Percentiles rank a stretch among this genome's conserved stretches.
Evolutionary conservation across 1,140 invertebrate species (phyloP).

Genomic region (Daktulosphaira vitifoliae): DNA sequence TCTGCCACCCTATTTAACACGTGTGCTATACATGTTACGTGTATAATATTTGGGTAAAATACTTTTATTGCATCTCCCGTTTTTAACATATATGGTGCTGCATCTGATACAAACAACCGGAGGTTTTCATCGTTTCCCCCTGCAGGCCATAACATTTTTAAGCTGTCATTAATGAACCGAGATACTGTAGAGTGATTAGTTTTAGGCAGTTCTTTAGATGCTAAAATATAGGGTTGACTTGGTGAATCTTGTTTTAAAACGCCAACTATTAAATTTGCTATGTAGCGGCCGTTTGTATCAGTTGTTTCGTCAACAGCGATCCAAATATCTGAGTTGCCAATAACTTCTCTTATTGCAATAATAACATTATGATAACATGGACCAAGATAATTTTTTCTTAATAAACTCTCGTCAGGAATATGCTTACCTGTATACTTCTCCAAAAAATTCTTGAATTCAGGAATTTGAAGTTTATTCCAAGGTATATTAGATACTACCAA

Average conservation of each 20-base stretch:
- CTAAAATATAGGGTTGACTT: neutral
- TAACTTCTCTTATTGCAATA: no score
- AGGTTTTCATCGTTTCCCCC: neutral
- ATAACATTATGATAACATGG: no score
- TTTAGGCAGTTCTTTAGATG: slow-evolving; percentile 13
- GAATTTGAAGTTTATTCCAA: slow-evolving; percentile 8
- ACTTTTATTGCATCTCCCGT: neutral
- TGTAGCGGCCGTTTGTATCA: no score
- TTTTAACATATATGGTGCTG: slow-evolving; percentile 12
- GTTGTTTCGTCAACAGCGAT: no score
- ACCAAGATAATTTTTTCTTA: no score
- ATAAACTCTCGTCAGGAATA: no score
- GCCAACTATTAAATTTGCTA: no score
- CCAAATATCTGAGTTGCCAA: no score
- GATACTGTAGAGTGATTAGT: no score
- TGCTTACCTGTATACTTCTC: no score
- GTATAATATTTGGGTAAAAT: neutral
- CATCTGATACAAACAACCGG: slow-evolving; percentile 1
- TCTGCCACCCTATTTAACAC: slow-evolving; percentile 37
- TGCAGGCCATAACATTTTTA: slow-evolving; percentile 19
- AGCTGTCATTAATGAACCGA: no score
- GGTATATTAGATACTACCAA: neutral
- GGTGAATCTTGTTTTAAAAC: slow-evolving; percentile 4
- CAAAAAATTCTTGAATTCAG: no score
- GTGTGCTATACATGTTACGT: slow-evolving; percentile 43